These are phyloP conservation scores for Microcebus griseorufus DNA, from an alignment of 2,113 vertebrate genomes.

Conservation along the genomic window DNA sequence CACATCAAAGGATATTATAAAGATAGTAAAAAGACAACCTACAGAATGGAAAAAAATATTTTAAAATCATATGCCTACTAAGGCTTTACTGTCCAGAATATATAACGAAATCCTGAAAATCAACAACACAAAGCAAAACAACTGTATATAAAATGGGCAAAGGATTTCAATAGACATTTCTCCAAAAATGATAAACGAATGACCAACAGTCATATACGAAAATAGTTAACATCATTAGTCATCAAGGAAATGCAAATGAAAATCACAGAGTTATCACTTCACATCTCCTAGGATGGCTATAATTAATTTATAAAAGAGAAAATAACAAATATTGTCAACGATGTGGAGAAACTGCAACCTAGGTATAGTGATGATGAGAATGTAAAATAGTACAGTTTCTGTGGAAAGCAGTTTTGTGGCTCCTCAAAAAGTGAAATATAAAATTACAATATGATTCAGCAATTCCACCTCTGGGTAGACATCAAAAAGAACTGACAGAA, in stretches of 20 bases:
- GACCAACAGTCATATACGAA: not conserved
- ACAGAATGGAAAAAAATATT: not conserved
- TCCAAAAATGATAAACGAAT: not conserved
- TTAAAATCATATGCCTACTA: not conserved
- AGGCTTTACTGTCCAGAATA: not conserved
- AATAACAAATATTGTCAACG: not conserved
- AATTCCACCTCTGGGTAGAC: not conserved
- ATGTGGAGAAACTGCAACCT: not conserved
- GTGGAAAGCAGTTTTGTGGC: not conserved
- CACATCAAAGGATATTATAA: not conserved
- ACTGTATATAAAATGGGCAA: not conserved
- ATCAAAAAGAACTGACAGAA: not conserved
- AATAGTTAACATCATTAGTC: not conserved
- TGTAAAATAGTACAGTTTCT: not conserved
- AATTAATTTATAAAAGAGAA: not conserved
- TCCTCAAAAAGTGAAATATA: not conserved
- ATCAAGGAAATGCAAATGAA: not conserved
- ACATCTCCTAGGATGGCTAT: not conserved
- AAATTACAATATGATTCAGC: not conserved
- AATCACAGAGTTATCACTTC: not conserved
- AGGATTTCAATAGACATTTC: not conserved
- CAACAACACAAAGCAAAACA: not conserved
- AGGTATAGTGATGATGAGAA: not conserved
- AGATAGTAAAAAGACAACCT: not conserved
- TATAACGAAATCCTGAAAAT: not conserved